Evolutionary conservation across 2,888 invertebrate species (phyloP), one percentile per base, ranked within the genome.

Genomic region (Melinopterus prodromus): DNA sequence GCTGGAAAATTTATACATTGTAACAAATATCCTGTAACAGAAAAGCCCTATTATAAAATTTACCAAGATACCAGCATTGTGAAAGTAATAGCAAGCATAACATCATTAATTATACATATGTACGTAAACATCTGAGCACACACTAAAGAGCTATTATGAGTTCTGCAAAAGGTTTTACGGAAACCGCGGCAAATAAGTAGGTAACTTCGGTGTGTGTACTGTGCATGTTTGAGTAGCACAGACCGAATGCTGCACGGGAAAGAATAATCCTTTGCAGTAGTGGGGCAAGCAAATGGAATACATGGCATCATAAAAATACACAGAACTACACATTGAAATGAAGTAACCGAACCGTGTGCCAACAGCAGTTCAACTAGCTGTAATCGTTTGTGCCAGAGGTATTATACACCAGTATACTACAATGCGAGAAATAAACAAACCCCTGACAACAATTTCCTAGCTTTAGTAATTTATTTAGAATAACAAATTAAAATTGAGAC

Each of bases 231-330:
- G 53, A 53, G 5, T 53, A 53, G 53, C 53, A 35, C 16, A 70
- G 71, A 71, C 37, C 36, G 12, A 26, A 3, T 26, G 26, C 26
- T 26, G 26, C 26, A 26, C 26, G 16, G 78, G 71, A 80, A 80
- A 80, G 79, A 80, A 77, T 80, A 80, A 77, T 77, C 69, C 74
- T 79, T 38, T 37, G 16, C 69, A 77, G 71, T 12, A 71, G 36
- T 35, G 38, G 77, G 15, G n/a, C 36, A 70, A 36, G 74, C 16
- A 70, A 26, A 77, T 72, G 16, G 72, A 76, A 77, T 77, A 26
- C 26, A 26, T 26, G 77, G 77, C 78, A 76, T 82, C 81, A 79
- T 80, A 81, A 81, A 81, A 77, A 79, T 78, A 77, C 26, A 80
- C 74, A 35, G 36, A 72, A 80, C 79, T 53, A 77, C 79, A 79